A percentile compares a stretch with the other conserved stretches of the same genome.
Evolutionary conservation across 2,113 vertebrate genomes (phyloP).

Genomic region (Prolemur simus): DNA sequence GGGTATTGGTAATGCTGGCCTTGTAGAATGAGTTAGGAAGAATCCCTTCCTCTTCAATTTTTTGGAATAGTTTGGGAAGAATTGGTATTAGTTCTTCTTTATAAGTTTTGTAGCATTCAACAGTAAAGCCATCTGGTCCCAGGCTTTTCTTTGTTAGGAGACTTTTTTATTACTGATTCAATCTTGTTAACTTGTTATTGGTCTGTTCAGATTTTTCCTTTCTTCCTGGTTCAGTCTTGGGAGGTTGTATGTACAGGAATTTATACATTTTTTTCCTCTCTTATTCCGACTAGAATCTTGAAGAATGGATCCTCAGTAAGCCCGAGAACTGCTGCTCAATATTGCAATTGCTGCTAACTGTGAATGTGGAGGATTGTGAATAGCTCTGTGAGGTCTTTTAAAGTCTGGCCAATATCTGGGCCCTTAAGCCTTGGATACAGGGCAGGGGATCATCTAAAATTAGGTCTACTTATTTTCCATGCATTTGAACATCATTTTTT

Average conservation of each 20-base stretch:
- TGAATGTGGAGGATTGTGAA: not conserved
- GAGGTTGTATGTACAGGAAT: not conserved
- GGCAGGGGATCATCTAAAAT: not conserved
- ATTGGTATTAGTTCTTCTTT: not conserved
- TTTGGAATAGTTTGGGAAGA: not conserved
- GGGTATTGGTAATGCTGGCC: not conserved
- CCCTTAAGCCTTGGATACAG: not conserved
- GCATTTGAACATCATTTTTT: conserved; percentile 32
- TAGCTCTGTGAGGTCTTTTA: not conserved
- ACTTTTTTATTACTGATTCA: not conserved
- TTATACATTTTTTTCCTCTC: not conserved
- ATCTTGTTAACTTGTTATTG: not conserved
- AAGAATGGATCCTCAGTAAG: not conserved
- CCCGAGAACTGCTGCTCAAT: not conserved
- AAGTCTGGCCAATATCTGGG: not conserved
- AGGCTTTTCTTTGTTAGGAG: not conserved
- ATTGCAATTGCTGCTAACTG: not conserved
- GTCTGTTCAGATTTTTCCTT: not conserved
- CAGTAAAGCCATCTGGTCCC: not conserved
- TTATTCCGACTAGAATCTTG: not conserved
- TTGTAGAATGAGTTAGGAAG: not conserved
- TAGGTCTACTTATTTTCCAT: not conserved
- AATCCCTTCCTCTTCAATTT: not conserved
- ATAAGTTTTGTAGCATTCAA: not conserved
- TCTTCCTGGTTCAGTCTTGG: not conserved